Evolutionary conservation across 2,888 invertebrate species (phyloP).

Genomic region (Terebella lapidaria): DNA sequence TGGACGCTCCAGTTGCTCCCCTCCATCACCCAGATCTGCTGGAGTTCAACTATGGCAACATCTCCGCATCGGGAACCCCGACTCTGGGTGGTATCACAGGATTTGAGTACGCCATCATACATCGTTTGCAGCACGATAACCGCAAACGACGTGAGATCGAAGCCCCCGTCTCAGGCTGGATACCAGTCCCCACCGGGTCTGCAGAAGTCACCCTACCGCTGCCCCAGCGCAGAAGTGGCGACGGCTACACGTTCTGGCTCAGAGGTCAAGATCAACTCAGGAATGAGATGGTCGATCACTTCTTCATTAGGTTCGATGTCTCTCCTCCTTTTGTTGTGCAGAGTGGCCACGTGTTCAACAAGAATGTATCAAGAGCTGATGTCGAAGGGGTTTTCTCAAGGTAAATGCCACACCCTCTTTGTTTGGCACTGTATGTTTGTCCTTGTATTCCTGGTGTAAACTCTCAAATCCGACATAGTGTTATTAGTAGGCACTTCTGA

Average conservation of each 20-base stretch:
- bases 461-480: too few species aligned
- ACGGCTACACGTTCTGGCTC: neutral
- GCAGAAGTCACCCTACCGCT: too few species aligned
- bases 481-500: too few species aligned
- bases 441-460: too few species aligned
- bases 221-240: neutral
- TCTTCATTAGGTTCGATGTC: neutral
- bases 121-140: neutral
- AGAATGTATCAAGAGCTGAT: neutral
- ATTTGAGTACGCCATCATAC: neutral
- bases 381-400: neutral
- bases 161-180: too few species aligned
- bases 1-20: too few species aligned
- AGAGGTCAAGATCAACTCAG: neutral
- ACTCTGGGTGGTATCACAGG: neutral
- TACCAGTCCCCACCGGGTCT: too few species aligned
- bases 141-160: too few species aligned
- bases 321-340: neutral
- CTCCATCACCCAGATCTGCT: too few species aligned
- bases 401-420: too few species aligned
- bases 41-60: neutral
- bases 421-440: too few species aligned
- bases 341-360: neutral
- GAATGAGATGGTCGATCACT: neutral
- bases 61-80: neutral